Conservation (phyloP, 1,140 invertebrate genomes). For the Drosophila punjabiensis region DNA sequence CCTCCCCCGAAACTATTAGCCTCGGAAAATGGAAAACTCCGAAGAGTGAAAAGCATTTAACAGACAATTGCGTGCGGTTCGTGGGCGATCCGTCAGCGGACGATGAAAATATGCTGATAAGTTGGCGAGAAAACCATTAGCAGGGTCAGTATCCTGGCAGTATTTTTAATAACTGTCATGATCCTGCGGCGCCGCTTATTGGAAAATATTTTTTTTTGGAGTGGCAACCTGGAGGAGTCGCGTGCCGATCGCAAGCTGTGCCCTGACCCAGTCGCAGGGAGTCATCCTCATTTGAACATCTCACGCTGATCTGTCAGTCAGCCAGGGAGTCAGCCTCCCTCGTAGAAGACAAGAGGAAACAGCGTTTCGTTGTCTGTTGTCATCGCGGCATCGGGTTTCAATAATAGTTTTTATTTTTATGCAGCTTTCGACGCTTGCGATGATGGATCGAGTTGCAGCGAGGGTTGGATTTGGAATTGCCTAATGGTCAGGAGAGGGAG, state of each 20-base stretch:
- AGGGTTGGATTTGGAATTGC: conserved; percentile 38
- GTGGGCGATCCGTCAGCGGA: conserved; percentile 45
- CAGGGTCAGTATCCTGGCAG: conserved; percentile 22
- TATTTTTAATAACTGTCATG: conserved; percentile 66
- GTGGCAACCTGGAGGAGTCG: conserved; percentile 57
- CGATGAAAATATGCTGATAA: conserved; percentile 65
- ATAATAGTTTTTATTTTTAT: conserved; percentile 73
- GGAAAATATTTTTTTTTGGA: conserved; percentile 36
- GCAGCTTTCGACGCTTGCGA: conserved; percentile 73
- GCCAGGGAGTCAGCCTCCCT: conserved; percentile 22
- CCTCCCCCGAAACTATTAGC: conserved; percentile 49
- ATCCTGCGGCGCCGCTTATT: conserved; percentile 65
- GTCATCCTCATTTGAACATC: conserved; percentile 29
- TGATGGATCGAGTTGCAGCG: conserved; percentile 79
- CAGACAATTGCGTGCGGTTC: conserved; percentile 57
- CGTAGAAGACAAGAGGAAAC: conserved; percentile 8
- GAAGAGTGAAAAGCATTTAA: conserved; percentile 54
- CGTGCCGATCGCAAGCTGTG: conserved; percentile 77
- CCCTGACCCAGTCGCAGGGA: conserved; percentile 44
- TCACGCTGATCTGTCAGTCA: conserved; percentile 55
- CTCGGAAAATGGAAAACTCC: conserved; percentile 43
- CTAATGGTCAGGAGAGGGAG: conserved; percentile 14
- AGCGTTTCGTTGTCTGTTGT: conserved; percentile 64
- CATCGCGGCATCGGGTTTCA: conserved; percentile 76
- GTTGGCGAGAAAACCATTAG: conserved; percentile 76